Percentiles rank a stretch among this genome's conserved stretches.
These are phyloP conservation scores for Pelecanoides urinatrix DNA, from an alignment of 2,113 vertebrate species.

Conservation along the genomic window DNA sequence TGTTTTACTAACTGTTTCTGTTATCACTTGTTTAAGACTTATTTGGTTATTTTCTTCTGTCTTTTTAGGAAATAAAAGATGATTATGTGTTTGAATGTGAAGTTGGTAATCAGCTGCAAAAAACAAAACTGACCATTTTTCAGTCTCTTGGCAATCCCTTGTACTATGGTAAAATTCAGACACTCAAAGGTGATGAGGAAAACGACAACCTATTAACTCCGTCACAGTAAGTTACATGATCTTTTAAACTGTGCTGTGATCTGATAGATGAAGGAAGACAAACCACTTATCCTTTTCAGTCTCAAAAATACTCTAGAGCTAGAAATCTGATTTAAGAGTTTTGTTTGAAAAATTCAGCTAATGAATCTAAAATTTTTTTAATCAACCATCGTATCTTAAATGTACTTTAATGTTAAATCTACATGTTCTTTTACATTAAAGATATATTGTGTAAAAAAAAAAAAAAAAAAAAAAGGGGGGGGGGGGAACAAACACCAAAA, in stretches of 20 bases:
- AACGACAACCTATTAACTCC: slow-evolving; percentile 81
- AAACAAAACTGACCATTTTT: slow-evolving; percentile 92
- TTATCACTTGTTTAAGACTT: neutral
- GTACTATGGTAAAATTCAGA: slow-evolving; percentile 96
- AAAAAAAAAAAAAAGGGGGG: no score
- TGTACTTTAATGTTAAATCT: neutral
- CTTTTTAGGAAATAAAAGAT: slow-evolving; percentile 88
- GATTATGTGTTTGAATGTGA: slow-evolving; percentile 98
- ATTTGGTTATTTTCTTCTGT: neutral
- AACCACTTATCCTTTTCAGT: neutral
- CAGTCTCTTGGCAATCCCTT: slow-evolving; percentile 93
- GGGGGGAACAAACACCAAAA: no score
- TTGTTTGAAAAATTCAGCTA: neutral
- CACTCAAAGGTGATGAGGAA: slow-evolving; percentile 86
- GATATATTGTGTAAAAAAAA: neutral
- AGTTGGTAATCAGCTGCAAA: slow-evolving; percentile 88
- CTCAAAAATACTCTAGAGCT: neutral
- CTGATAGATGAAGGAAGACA: neutral
- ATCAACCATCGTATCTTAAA: neutral
- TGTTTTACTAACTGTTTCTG: neutral
- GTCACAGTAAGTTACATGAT: slow-evolving; percentile 83
- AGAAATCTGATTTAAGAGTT: neutral
- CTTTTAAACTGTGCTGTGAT: neutral
- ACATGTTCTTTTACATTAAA: neutral
- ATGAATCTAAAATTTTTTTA: neutral